phyloP scores from a whole-genome alignment of 2,113 vertebrate genomes.

The Theropithecus gelada region DNA sequence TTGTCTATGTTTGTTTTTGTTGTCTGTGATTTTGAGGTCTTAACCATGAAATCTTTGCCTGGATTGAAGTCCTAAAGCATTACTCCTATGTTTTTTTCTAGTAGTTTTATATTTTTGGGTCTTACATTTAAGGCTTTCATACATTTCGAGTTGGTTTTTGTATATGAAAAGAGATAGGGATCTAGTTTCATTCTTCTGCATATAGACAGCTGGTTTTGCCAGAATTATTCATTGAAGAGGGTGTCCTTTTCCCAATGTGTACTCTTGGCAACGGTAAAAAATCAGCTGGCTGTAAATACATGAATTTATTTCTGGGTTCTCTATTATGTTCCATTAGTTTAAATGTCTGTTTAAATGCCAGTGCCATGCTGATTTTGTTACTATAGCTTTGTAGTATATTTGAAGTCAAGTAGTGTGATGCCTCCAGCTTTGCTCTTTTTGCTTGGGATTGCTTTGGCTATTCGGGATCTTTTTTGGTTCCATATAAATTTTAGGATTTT shows the following conservation, averaged over 20 bases:
- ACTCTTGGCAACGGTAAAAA: neutral
- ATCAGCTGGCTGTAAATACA: neutral
- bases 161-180: neutral
- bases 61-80: neutral
- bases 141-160: neutral
- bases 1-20: neutral
- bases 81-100: neutral
- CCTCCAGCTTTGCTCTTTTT: too few species aligned
- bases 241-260: neutral
- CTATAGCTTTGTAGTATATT: neutral
- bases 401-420: neutral
- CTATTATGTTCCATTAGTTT: neutral
- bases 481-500: too few species aligned
- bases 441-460: too few species aligned
- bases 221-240: neutral
- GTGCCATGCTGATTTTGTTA: neutral
- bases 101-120: neutral
- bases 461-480: too few species aligned
- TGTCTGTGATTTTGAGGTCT: neutral
- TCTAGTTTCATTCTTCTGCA: neutral
- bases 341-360: neutral
- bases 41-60: neutral
- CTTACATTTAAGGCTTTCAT: neutral
- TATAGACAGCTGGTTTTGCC: neutral
- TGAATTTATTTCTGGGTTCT: neutral